Evolutionary conservation across 2,797 vertebrate species (phyloP), one percentile per base, ranked within the genome.

Genomic region (Setipinna tenuifilis): DNA sequence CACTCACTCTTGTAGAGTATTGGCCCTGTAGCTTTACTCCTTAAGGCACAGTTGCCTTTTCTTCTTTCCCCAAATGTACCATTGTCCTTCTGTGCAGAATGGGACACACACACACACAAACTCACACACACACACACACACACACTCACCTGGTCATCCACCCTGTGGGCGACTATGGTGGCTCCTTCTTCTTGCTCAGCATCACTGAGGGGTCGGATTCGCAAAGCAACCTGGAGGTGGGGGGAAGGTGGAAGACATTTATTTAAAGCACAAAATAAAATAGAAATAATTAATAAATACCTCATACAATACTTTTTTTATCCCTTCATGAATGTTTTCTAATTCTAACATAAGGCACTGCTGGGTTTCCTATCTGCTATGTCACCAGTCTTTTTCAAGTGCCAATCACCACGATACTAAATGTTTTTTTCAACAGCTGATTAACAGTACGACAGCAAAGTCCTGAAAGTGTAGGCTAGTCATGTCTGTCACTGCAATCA

Each of bases 81-180:
- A n/a, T 61, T 61, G 3, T 3, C 21, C 19, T 21, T 61, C 58
- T 21, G 58, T 61, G 21, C 19, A 6, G 19, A 61, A 61, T 9
- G 19, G 21, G 19, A 61, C 48, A 25, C 85, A 68, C 89, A 86
- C 81, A 86, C 35, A 81, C 80, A 83, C 78, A 83, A 83, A 46
- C 82, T 83, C 84, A 80, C 83, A 84, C 81, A 48, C 82, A 85
- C 68, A 85, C 68, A 78, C 57, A 86, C 78, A 82, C 23, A 83
- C 59, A 84, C 86, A 84, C 94, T 94, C 93, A 99, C 98, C 97
- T 98, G 97, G 57, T 98, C 94, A 0, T 97, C 97, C 88, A 98
- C 89, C 91, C 96, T 93, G 91, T 97, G 97, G 85, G 97, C 97
- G 59, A 98, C 96, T 75, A 96, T 94, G 0, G 95, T 93, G 78